phyloP scores from a whole-genome alignment of 2,113 vertebrate species.

The Menura novaehollandiae region DNA sequence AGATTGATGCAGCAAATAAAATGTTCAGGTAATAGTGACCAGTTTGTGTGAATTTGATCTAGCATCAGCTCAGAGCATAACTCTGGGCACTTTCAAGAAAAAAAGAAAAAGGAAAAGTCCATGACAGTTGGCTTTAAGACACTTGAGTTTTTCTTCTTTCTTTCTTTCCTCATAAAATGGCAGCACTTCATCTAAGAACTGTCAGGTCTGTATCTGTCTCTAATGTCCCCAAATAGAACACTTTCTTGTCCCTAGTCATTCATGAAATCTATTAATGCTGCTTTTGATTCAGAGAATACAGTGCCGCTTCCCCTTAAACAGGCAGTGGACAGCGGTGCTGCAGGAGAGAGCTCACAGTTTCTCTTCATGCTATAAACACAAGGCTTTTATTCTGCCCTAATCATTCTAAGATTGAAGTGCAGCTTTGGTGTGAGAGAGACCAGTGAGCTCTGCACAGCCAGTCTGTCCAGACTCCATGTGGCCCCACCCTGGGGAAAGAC shows the following conservation, averaged over 20 bases:
- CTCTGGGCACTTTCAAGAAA: background rate
- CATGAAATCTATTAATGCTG: background rate
- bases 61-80: background rate
- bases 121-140: background rate
- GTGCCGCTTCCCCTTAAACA: background rate
- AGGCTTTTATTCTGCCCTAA: background rate
- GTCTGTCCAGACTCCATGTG: rapidly evolving
- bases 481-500: background rate
- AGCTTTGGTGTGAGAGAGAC: background rate
- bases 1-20: background rate
- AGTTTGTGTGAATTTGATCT: background rate
- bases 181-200: background rate
- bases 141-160: background rate
- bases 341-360: background rate
- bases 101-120: background rate
- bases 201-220: background rate
- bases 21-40: background rate
- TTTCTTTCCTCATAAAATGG: background rate
- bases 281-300: background rate
- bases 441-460: background rate
- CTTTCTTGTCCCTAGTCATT: background rate
- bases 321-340: background rate
- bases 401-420: background rate
- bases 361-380: rapidly evolving
- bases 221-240: background rate